These are phyloP conservation scores for Phortica magna DNA, from an alignment of 2,888 invertebrate genomes.

Conservation along the genomic window DNA sequence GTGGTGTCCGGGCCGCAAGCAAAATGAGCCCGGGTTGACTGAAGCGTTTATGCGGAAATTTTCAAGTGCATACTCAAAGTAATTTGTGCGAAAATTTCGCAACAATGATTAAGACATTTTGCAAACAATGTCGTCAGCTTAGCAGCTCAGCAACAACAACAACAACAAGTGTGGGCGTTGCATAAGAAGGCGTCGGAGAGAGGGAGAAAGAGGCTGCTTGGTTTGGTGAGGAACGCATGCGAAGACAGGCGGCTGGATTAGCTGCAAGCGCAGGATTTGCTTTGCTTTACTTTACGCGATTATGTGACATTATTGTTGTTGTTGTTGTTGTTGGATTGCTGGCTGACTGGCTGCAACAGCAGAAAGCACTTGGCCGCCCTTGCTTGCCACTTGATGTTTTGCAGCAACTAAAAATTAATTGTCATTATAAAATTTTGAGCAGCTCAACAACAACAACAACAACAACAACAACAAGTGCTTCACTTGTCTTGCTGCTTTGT, in stretches of 20 bases:
- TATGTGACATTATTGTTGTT: neutral
- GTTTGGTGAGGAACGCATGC: no score
- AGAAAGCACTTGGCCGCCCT: neutral
- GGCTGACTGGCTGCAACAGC: neutral
- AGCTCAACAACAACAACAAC: neutral
- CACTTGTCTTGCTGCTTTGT: neutral
- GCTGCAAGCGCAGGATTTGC: neutral
- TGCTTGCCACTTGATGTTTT: neutral
- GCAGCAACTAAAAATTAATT: constrained; percentile 25
- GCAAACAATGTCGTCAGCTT: constrained; percentile 11
- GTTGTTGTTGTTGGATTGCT: neutral
- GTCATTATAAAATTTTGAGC: constrained; percentile 20
- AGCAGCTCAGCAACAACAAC: neutral
- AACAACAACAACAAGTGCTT: neutral
- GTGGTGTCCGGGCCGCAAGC: neutral
- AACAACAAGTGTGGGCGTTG: neutral
- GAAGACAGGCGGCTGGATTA: no score
- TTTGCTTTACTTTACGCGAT: neutral
- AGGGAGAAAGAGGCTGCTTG: neutral
- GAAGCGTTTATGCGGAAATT: constrained; percentile 35
- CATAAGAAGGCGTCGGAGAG: neutral
- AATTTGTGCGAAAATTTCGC: constrained; percentile 53
- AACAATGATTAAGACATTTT: constrained; percentile 58
- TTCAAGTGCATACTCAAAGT: constrained; percentile 52
- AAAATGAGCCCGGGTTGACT: neutral